Conservation (phyloP, 1,140 invertebrate genomes). For the Hylaeus anthracinus region DNA sequence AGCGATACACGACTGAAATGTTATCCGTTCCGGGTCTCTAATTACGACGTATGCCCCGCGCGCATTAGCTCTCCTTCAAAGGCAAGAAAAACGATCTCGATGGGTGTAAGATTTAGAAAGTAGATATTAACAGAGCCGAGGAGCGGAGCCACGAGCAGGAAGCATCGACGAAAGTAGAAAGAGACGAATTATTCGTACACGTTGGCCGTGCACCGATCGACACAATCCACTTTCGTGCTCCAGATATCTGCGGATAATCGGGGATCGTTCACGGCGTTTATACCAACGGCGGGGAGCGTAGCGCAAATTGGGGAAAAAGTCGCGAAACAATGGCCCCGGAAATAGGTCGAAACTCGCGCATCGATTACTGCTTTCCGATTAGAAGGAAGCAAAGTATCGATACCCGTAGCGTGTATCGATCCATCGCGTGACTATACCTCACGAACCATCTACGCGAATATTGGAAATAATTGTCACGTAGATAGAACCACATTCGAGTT, state of each 20-base stretch:
- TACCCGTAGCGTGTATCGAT: conserved; percentile 4
- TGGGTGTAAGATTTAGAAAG: conserved; percentile 33
- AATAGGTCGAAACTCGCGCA: conserved; percentile 19
- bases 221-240: conserved; percentile 60
- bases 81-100: conserved; percentile 19
- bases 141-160: neutral
- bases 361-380: conserved; percentile 5
- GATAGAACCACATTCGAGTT: conserved; percentile 1
- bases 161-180: conserved; percentile 52
- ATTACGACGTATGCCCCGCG: conserved; percentile 49
- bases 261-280: conserved; percentile 12
- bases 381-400: neutral
- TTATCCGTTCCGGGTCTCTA: conserved; percentile 48
- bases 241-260: conserved; percentile 52
- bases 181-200: conserved; percentile 33
- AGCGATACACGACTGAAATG: conserved; percentile 30
- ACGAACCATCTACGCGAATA: neutral
- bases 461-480: conserved; percentile 23
- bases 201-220: neutral
- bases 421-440: neutral
- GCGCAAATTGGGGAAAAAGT: neutral
- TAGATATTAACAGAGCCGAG: conserved; percentile 14
- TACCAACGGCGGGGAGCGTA: neutral
- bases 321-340: conserved; percentile 2
- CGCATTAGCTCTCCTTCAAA: conserved; percentile 40